Conservation (phyloP, 53 echinoderm and acorn worm genomes). For the Stichopus horrens region DNA sequence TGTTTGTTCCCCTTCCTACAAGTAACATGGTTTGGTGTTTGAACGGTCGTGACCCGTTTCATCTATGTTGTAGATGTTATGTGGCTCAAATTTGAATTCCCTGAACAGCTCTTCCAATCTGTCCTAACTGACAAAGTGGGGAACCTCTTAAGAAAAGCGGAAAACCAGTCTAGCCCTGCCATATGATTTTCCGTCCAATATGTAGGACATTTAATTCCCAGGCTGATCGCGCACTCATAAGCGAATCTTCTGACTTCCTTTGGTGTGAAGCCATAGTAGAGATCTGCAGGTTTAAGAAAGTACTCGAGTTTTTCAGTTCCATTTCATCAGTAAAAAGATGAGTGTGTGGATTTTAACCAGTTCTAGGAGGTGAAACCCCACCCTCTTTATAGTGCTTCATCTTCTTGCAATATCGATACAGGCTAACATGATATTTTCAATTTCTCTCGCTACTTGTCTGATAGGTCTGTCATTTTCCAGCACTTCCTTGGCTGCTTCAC, state of each 20-base stretch:
- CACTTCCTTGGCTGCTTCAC: too few species aligned
- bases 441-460: too few species aligned
- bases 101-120: background rate
- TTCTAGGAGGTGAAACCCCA: background rate
- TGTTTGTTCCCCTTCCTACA: conserved; percentile 3
- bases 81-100: conserved; percentile 3
- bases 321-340: background rate
- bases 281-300: background rate
- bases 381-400: background rate
- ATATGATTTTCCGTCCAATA: background rate
- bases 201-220: background rate
- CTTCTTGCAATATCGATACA: background rate
- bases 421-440: too few species aligned
- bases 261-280: background rate
- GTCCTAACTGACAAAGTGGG: conserved; percentile 4
- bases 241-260: conserved; percentile 15
- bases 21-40: background rate
- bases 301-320: background rate
- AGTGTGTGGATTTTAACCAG: conserved; percentile 10
- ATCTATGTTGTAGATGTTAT: background rate
- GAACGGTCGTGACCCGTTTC: conserved; percentile 7
- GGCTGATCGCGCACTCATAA: background rate
- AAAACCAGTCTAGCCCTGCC: background rate
- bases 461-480: too few species aligned
- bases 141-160: background rate